phyloP scores from a whole-genome alignment of 2,888 invertebrate species.

The Oligia fasciuncula region DNA sequence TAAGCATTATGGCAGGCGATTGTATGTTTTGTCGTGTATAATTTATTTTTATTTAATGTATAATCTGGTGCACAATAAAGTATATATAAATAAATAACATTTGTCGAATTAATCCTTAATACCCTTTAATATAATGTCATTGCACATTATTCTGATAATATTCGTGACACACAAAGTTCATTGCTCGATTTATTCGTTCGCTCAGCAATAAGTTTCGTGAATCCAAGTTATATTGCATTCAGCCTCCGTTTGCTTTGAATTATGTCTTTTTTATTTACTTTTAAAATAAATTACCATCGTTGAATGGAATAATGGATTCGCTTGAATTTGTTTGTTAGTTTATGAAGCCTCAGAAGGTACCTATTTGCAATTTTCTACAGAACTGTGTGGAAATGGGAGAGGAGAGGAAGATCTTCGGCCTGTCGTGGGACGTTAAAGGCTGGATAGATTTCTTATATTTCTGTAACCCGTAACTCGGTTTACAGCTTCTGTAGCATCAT shows the following conservation, averaged over 20 bases:
- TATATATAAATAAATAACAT: background rate
- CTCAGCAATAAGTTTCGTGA: slow-evolving; percentile 58
- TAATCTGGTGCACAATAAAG: background rate
- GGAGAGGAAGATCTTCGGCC: background rate
- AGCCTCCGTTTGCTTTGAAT: slow-evolving; percentile 63
- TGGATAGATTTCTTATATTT: background rate
- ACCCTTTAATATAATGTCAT: slow-evolving; percentile 7
- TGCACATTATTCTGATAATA: slow-evolving; percentile 17
- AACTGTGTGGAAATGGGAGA: background rate
- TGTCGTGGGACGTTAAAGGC: too few species aligned
- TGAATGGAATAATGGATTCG: slow-evolving; percentile 15
- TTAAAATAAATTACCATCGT: slow-evolving; percentile 46
- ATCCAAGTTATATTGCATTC: slow-evolving; percentile 48
- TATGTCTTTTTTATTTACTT: slow-evolving; percentile 61
- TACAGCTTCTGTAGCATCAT: background rate
- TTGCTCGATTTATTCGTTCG: slow-evolving; percentile 54
- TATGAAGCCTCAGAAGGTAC: background rate
- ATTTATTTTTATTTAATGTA: too few species aligned
- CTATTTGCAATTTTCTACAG: background rate
- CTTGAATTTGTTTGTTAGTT: slow-evolving; percentile 25
- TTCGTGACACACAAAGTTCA: slow-evolving; percentile 54
- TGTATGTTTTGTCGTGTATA: too few species aligned
- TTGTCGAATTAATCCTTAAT: background rate
- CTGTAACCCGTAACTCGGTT: background rate
- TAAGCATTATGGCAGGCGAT: too few species aligned